These are phyloP conservation scores for Pegea sp. DNA, from an alignment of 23 tunicate species.

Conservation along the genomic window DNA sequence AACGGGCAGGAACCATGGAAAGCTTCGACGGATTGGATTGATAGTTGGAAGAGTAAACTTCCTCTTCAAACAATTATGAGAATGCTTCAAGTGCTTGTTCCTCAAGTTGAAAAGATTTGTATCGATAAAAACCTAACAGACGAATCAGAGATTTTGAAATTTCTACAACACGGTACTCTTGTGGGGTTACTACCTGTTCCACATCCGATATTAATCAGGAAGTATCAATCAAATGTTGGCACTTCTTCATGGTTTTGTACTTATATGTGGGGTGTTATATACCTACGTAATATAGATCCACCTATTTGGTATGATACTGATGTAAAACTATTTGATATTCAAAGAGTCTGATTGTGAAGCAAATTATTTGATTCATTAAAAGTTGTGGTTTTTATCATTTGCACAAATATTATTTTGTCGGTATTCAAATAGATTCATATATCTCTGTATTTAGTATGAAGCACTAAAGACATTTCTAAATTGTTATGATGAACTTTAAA, in stretches of 20 bases:
- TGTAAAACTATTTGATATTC: slow-evolving; percentile 94
- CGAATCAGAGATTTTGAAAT: slow-evolving; percentile 85
- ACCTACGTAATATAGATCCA: slow-evolving; percentile 87
- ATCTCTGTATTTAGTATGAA: too few species aligned
- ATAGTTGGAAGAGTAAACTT: slow-evolving; percentile 69
- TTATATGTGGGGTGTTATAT: slow-evolving; percentile 99
- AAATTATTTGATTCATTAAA: too few species aligned
- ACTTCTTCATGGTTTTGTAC: slow-evolving; percentile 94
- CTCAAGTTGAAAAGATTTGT: slow-evolving; percentile 98
- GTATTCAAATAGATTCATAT: too few species aligned
- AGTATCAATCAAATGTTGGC: slow-evolving; percentile 88
- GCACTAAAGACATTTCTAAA: too few species aligned
- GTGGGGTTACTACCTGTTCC: slow-evolving; percentile 97
- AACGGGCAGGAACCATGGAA: slow-evolving; percentile 12
- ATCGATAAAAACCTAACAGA: slow-evolving; percentile 93
- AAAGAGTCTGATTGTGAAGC: slow-evolving; percentile 27
- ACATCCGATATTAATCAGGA: slow-evolving; percentile 86
- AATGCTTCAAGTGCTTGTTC: slow-evolving; percentile 94
- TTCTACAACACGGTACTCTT: slow-evolving; percentile 86
- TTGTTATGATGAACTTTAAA: too few species aligned
- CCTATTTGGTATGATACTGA: slow-evolving; percentile 98
- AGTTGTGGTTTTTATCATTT: too few species aligned
- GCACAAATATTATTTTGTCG: too few species aligned
- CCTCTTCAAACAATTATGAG: slow-evolving; percentile 98
- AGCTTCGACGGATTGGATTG: slow-evolving; percentile 47